Evolutionary conservation across 2,888 invertebrate genomes (phyloP), one percentile per base, ranked within the genome.

Genomic region (Maniola hyperantus): DNA sequence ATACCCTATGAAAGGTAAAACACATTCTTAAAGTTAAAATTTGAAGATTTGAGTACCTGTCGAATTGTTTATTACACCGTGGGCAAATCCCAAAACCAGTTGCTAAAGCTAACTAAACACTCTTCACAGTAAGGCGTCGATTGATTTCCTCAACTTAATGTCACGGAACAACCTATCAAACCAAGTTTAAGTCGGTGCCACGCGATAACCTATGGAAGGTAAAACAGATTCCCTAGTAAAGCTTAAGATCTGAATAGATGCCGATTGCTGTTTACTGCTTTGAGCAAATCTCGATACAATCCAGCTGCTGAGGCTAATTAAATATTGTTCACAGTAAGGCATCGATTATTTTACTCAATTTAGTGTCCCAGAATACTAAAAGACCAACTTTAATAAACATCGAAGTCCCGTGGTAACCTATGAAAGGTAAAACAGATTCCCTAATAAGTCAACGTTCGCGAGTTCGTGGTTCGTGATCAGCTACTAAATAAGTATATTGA

Each of bases 401-500:
- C 46, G 15, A 6, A n/a, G n/a, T 46, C 11, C 10, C 10, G 39
- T n/a, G 46, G 15, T 46, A 15, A n/a, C 46, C 13, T 46, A 15
- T 46, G 7, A 46, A 46, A n/a, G 46, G 46, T 46, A 48, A 48
- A 50, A 51, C 13, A 26, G 50, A 51, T 51, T 51, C 6, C 13
- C 26, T 20, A 51, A 18, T 18, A 51, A 11, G 15, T 42, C 39
- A 39, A 15, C 46, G 46, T 5, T 48, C 46, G 46, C 15, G 46
- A 48, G 46, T 48, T 48, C 46, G 46, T 15, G 46, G 11, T 51
- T 51, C 50, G 50, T 26, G 50, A 51, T 11, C 20, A 51, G 26
- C 26, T 26, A 51, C 13, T 5, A 51, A 26, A 26, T 50, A 10
- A n/a, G n/a, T n/a, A n/a, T n/a, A n/a, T 48, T 20, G 20, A 51